A percentile compares a stretch with the other conserved stretches of the same genome.
phyloP scores from a whole-genome alignment of 2,113 vertebrate genomes.

The Coturnix japonica region DNA sequence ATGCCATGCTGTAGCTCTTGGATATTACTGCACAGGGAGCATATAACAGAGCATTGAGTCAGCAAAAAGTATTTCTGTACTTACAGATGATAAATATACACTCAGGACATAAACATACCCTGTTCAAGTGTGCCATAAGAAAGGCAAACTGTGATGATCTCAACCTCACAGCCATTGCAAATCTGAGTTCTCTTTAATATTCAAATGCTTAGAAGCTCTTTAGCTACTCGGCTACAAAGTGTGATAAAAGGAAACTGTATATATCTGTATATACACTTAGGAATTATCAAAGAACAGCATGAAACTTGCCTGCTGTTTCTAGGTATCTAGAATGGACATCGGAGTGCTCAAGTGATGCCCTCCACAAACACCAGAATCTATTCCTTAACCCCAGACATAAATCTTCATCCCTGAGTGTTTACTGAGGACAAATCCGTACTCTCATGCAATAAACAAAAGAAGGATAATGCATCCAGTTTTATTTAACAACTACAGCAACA shows the following conservation, averaged over 20 bases:
- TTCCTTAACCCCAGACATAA: neutral
- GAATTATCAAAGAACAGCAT: neutral
- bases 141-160: rapidly evolving
- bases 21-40: neutral
- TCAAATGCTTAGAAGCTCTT: neutral
- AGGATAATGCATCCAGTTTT: neutral
- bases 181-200: rapidly evolving
- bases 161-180: neutral
- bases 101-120: neutral
- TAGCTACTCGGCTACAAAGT: neutral
- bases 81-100: neutral
- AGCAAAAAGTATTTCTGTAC: neutral
- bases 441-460: neutral
- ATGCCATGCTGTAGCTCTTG: neutral
- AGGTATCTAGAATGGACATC: rapidly evolving
- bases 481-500: neutral
- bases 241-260: neutral
- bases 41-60: rapidly evolving
- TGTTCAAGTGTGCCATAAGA: neutral
- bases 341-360: too few relatives aligned
- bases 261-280: rapidly evolving
- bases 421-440: neutral
- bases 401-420: neutral
- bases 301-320: neutral
- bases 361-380: too few relatives aligned